These are phyloP conservation scores for Chloroceryle aenea DNA, from an alignment of 2,113 vertebrate species.

Conservation along the genomic window DNA sequence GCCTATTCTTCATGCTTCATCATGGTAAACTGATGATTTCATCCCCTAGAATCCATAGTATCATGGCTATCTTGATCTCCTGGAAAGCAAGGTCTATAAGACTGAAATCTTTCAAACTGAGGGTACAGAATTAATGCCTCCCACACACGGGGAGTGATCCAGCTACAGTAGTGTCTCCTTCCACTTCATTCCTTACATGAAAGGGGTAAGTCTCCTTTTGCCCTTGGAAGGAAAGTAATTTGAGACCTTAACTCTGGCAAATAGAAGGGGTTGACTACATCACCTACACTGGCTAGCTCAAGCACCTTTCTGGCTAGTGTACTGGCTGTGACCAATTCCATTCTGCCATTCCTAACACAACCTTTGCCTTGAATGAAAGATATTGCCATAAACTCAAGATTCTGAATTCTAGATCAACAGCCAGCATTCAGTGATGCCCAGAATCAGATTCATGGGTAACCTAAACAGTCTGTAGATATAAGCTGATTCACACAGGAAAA, in stretches of 20 bases:
- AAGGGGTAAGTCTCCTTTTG: not conserved
- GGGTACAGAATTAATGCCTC: not conserved
- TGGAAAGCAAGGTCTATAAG: not conserved
- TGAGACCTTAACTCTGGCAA: not conserved
- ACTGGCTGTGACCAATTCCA: not conserved
- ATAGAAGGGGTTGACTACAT: not conserved
- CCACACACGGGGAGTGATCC: not conserved
- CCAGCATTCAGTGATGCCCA: not conserved
- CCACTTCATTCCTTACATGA: not conserved
- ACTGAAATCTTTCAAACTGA: not conserved
- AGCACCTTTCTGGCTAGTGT: not conserved
- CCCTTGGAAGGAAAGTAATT: not conserved
- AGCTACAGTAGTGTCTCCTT: not conserved
- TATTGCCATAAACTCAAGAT: not conserved
- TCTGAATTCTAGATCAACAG: not conserved
- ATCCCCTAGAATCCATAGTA: not conserved
- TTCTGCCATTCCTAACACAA: not conserved
- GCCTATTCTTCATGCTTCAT: not conserved
- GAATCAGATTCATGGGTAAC: not conserved
- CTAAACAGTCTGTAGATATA: not conserved
- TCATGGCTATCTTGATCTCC: not conserved
- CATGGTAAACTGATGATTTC: not conserved
- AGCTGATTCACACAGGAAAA: not conserved
- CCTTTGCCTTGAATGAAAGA: not conserved
- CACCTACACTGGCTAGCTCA: not conserved